phyloP scores from a whole-genome alignment of 2,113 vertebrate genomes.

The Axis porcinus region DNA sequence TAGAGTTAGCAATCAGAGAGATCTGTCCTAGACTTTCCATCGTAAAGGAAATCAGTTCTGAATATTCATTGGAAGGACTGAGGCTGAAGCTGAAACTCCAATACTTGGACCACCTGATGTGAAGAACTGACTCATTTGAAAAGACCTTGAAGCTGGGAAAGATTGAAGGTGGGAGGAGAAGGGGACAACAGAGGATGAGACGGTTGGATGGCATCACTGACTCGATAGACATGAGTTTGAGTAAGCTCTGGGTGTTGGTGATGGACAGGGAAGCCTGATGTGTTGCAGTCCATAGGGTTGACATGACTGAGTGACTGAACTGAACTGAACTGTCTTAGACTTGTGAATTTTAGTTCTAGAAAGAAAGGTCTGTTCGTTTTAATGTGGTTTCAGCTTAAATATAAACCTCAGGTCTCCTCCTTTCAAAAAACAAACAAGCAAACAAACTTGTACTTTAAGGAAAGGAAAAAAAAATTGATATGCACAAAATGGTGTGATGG shows the following conservation, averaged over 20 bases:
- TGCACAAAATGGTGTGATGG: accelerated
- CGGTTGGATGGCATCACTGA: neutral
- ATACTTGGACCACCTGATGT: neutral
- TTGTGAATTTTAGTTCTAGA: neutral
- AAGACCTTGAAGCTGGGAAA: neutral
- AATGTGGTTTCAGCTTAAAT: neutral
- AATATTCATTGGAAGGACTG: neutral
- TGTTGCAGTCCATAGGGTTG: neutral
- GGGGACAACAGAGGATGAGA: neutral
- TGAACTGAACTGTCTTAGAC: neutral
- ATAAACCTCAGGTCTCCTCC: neutral
- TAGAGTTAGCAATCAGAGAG: neutral
- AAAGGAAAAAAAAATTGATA: neutral
- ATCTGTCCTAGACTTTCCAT: neutral
- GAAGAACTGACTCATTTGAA: neutral
- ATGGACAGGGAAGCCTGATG: neutral
- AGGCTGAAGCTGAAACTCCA: neutral
- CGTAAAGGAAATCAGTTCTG: neutral
- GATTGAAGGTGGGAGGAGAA: neutral
- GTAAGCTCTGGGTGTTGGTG: neutral
- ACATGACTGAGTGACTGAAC: neutral
- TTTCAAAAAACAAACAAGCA: neutral
- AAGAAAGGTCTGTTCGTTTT: neutral
- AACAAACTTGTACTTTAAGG: neutral
- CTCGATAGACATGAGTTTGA: neutral